Evolutionary conservation across 1,140 invertebrate species (phyloP).

Genomic region (Elysia chlorotica): DNA sequence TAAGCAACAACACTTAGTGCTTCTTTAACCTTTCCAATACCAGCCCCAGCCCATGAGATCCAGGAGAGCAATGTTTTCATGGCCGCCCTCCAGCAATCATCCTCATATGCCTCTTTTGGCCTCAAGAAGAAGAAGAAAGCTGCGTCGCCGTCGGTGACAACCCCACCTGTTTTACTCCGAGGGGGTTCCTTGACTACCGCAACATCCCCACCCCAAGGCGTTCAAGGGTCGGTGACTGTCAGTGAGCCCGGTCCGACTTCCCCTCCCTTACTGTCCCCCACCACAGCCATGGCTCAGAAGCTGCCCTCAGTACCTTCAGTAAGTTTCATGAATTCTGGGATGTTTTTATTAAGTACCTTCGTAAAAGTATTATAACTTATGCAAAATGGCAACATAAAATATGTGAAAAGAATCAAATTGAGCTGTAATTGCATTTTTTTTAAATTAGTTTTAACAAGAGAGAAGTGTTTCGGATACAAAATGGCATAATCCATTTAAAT

Average conservation of each 20-base stretch:
- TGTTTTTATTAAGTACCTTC: too few relatives aligned
- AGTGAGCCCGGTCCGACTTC: neutral
- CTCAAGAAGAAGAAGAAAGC: slow-evolving; percentile 68
- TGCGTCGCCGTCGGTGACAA: slow-evolving; percentile 62
- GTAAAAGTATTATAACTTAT: too few relatives aligned
- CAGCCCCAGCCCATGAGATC: slow-evolving; percentile 62
- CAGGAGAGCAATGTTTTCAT: slow-evolving; percentile 92
- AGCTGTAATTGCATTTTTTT: too few relatives aligned
- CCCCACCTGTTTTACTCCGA: neutral
- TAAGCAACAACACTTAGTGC: too few relatives aligned
- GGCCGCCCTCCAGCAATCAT: slow-evolving; percentile 73
- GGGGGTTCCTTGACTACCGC: slow-evolving; percentile 33
- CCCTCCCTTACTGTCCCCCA: slow-evolving; percentile 39
- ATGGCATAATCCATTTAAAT: too few relatives aligned
- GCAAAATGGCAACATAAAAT: too few relatives aligned
- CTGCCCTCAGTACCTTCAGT: slow-evolving; percentile 55
- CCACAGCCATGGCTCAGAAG: slow-evolving; percentile 39
- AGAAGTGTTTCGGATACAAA: too few relatives aligned
- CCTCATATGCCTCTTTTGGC: slow-evolving; percentile 27
- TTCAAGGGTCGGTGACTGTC: neutral
- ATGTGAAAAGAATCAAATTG: too few relatives aligned
- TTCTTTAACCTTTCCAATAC: too few relatives aligned
- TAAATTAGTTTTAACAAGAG: too few relatives aligned
- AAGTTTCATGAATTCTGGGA: too few relatives aligned
- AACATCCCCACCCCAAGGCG: slow-evolving; percentile 6